These are phyloP conservation scores for Willowsia nigromaculata DNA, from an alignment of 2,888 invertebrate genomes.

Conservation along the genomic window DNA sequence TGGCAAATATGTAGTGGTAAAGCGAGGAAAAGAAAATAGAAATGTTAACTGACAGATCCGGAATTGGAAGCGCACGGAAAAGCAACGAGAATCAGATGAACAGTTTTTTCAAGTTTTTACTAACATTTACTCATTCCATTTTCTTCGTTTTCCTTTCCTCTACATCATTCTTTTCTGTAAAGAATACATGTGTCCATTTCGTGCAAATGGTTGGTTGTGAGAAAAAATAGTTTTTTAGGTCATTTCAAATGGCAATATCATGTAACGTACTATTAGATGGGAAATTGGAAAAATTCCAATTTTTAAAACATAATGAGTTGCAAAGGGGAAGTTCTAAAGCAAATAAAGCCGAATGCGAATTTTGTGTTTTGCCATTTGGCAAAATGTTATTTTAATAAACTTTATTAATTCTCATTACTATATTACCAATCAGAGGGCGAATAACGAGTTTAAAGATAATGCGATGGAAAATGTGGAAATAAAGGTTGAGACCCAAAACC, in stretches of 20 bases:
- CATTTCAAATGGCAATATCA: background rate
- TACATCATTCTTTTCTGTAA: conserved; percentile 14
- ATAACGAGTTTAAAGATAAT: no score
- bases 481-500: no score
- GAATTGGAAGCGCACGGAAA: conserved; percentile 42
- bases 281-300: background rate
- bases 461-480: no score
- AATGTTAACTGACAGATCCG: conserved; percentile 60
- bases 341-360: no score
- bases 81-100: background rate
- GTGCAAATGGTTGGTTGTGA: background rate
- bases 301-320: background rate
- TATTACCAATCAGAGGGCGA: no score
- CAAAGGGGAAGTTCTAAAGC: conserved; percentile 80
- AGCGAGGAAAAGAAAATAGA: conserved; percentile 21
- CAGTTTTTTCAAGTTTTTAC: background rate
- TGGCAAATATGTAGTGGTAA: background rate
- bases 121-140: background rate
- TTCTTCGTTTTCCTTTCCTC: background rate
- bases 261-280: background rate
- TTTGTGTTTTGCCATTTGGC: no score
- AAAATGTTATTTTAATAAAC: no score
- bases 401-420: no score
- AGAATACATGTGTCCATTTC: background rate
- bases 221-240: background rate